These are phyloP conservation scores for Elegia similella DNA, from an alignment of 2,888 invertebrate genomes.

Conservation along the genomic window DNA sequence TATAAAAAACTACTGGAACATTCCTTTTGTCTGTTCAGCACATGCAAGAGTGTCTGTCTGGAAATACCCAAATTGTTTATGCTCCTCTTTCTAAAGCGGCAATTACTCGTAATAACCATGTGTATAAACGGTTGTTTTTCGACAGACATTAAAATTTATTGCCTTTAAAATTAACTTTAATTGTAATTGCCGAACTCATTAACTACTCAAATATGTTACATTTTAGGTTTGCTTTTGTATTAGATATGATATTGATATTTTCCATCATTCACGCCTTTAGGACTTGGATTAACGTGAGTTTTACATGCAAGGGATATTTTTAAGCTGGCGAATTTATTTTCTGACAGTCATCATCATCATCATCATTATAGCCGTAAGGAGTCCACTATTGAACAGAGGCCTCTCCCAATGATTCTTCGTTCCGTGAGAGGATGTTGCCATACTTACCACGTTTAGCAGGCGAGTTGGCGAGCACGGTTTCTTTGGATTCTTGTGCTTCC, in stretches of 20 bases:
- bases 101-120: not conserved
- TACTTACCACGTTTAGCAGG: no score
- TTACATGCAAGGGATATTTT: no score
- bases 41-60: not conserved
- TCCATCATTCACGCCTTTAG: no score
- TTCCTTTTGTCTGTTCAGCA: not conserved
- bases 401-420: no score
- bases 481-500: no score
- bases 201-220: not conserved
- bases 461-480: no score
- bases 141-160: not conserved
- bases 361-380: no score
- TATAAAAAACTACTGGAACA: conserved; percentile 7
- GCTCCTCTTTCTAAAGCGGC: not conserved
- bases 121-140: not conserved
- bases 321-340: no score
- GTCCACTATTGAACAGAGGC: no score
- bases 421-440: no score
- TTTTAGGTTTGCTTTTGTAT: not conserved
- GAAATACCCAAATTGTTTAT: not conserved
- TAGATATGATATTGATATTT: not conserved
- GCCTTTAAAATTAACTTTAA: conserved; percentile 2
- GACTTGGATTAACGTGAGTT: no score
- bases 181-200: conserved; percentile 9
- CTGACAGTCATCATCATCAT: no score